Conservation (phyloP, 2,888 invertebrate species). For the Ectemnius continuus region DNA sequence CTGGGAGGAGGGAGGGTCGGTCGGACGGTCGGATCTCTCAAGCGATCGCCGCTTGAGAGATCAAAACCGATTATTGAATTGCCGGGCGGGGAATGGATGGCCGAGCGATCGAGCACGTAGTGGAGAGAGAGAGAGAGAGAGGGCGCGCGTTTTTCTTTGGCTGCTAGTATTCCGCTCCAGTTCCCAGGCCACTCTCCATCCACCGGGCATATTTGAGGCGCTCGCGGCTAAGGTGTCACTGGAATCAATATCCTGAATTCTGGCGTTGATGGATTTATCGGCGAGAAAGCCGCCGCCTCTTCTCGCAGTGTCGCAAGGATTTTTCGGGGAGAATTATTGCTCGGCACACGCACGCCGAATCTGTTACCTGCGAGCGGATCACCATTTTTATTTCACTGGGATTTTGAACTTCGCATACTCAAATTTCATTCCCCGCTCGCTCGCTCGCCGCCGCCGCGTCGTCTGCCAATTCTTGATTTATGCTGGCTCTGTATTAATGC, state of each 20-base stretch:
- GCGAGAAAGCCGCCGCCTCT: conserved; percentile 14
- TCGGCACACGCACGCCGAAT: conserved; percentile 10
- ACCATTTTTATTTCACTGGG: conserved; percentile 18
- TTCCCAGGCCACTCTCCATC: background rate
- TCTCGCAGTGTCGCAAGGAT: conserved; percentile 20
- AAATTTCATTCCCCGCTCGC: background rate
- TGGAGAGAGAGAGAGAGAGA: too few relatives aligned
- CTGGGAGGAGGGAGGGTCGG: too few relatives aligned
- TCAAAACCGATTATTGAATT: conserved; percentile 45
- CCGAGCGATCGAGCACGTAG: conserved; percentile 48
- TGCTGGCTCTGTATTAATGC: background rate
- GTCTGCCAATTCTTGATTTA: conserved; percentile 16
- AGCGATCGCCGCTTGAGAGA: conserved; percentile 16
- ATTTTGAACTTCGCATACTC: background rate
- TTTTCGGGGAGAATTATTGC: conserved; percentile 47
- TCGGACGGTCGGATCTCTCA: too few relatives aligned
- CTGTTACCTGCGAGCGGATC: background rate
- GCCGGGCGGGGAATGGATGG: conserved; percentile 33
- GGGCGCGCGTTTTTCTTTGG: conserved; percentile 43
- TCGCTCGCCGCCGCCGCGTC: background rate
- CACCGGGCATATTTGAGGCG: conserved; percentile 14
- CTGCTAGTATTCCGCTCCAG: background rate
- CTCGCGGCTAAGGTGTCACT: conserved; percentile 37
- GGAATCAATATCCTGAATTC: conserved; percentile 55
- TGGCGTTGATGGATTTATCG: conserved; percentile 53